Base-by-base conservation (phyloP, 1,140 invertebrate genomes). In the Anastrepha obliqua region DNA sequence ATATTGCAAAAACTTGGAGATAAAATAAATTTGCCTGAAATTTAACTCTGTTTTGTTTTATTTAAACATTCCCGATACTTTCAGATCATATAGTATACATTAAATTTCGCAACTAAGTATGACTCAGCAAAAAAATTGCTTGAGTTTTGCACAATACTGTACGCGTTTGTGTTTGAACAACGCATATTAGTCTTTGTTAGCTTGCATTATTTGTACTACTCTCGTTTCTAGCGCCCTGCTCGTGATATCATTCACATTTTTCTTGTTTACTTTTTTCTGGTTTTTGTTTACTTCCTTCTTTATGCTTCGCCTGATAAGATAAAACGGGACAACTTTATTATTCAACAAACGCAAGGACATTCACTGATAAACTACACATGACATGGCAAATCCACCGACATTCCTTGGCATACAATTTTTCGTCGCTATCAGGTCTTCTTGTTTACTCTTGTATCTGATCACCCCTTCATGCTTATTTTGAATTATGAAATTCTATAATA, bases 311-410 rank as follows among this genome's bases (percentile, higher is more conserved):
- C 44, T 47, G 67, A 42, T 74, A 74, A 74, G 67, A 74, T 74
- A 74, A 74, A 13, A 74, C 29, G 13, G 44, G 42, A 74, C 67
- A 74, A 74, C 67, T 74, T 74, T 39, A 74, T 74, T 74, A 74
- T 74, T 74, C 39, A 74, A 74, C 67, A 47, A 74, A 74, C 67
- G 39, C 67, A 74, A 74, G 67, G 67, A 74, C 67, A 74, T 74
- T 17, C 2, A 2, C 42, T 47, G 67, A 47, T 74, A 44, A 44
- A 74, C n/a, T 15, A 47, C 64, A 17, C 67, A 44, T 74, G 65
- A 67, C 65, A 67, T 67, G 29, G 67, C 65, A 44, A 29, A 70
- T 44, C 9, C 29, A 3, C 42, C 13, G 8, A 17, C 15, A 62
- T 17, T 17, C 65, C 11, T 70, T 39, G 13, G 39, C 42, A 67